Base-by-base conservation (phyloP, 2,888 invertebrate genomes). In the Parapristionchus giblindavisi region DNA sequence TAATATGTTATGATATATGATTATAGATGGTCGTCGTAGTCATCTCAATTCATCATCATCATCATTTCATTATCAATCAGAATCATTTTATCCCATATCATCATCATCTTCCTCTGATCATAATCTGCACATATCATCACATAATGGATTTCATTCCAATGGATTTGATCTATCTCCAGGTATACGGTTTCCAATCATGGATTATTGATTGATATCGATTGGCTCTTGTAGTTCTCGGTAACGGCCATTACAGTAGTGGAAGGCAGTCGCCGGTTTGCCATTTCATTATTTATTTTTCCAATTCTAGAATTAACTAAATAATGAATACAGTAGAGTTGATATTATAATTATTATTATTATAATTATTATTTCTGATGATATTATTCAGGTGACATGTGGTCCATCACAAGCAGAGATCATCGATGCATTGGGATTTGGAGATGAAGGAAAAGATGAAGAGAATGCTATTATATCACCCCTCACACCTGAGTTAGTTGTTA, bases 121-220 rank as follows among this genome's bases (percentile, higher is more conserved):
- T 60, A 6, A 6, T 36, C 2, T 63, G 2, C 11, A 63, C 43
- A 32, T 43, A 4, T 17, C 63, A n/a, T 43, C 40, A 27, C 48
- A 43, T 36, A 65, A 65, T 43, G 63, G 63, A 3, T 65, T 65
- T 43, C 63, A 65, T 32, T 65, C 63, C 8, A 65, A 65, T 65
- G 63, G 63, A 36, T 65, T 40, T 24, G 63, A 65, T 29, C 43
- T 65, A 21, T 65, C 63, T 4, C 63, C 63, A 65, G 63, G 63
- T 65, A 38, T 40, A 11, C 52, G n/a, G n/a, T n/a, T n/a, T n/a
- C n/a, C n/a, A n/a, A n/a, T n/a, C n/a, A n/a, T n/a, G n/a, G n/a
- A n/a, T n/a, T n/a, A n/a, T n/a, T n/a, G n/a, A n/a, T n/a, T n/a
- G 6, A 14, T n/a, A 52, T 52, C 52, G 14, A 8, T 52, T 54